Percentiles rank a stretch among this genome's conserved stretches.
Evolutionary conservation across 1,140 invertebrate genomes (phyloP).

Genomic region (Drosophila melanica): DNA sequence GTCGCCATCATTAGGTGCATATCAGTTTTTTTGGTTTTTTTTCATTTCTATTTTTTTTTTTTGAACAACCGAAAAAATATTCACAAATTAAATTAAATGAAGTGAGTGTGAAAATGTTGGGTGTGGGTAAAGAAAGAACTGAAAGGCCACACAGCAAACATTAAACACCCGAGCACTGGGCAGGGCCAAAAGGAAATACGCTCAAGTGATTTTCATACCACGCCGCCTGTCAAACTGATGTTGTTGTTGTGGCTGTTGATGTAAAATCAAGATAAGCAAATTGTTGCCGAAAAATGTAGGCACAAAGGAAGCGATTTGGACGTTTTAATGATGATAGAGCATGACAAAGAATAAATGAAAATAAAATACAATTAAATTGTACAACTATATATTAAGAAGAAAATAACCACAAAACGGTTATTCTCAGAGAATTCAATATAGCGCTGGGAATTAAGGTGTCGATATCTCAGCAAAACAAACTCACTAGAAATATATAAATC

Average conservation of each 20-base stretch:
- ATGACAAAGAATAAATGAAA: slow-evolving; percentile 79
- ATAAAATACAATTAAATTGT: slow-evolving; percentile 70
- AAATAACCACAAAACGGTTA: not conserved
- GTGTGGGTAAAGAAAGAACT: slow-evolving; percentile 39
- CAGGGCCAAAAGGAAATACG: slow-evolving; percentile 73
- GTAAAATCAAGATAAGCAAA: slow-evolving; percentile 80
- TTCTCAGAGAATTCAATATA: not conserved
- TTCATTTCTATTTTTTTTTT: slow-evolving; percentile 13
- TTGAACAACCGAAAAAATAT: slow-evolving; percentile 62
- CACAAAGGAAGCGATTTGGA: slow-evolving; percentile 79
- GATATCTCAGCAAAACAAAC: too few relatives aligned
- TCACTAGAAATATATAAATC: too few relatives aligned
- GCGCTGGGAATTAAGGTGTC: too few relatives aligned
- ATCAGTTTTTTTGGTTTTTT: slow-evolving; percentile 57
- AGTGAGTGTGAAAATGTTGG: slow-evolving; percentile 78
- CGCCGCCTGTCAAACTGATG: slow-evolving; percentile 40
- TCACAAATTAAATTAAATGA: slow-evolving; percentile 81
- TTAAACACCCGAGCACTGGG: slow-evolving; percentile 44
- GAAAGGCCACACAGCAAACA: slow-evolving; percentile 55
- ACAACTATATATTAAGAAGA: slow-evolving; percentile 32
- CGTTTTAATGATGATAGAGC: slow-evolving; percentile 81
- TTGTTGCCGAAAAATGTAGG: slow-evolving; percentile 77
- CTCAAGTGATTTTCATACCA: slow-evolving; percentile 77
- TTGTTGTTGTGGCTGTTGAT: slow-evolving; percentile 52
- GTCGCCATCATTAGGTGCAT: slow-evolving; percentile 68